Conservation (phyloP, 2,797 vertebrate species). For the Melanogrammus aeglefinus region DNA sequence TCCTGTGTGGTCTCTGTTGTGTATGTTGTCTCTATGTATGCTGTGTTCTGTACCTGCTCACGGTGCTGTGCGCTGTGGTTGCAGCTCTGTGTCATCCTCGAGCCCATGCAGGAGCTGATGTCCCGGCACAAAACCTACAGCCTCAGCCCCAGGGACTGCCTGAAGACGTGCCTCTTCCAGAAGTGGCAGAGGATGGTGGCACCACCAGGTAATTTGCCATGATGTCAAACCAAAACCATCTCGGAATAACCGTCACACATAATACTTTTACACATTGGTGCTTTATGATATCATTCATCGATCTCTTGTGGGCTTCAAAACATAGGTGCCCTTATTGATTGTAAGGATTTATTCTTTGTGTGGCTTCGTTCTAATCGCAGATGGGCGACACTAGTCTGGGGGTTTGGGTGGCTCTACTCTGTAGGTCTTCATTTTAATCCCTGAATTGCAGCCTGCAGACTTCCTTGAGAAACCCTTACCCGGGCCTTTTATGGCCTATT, state of each 20-base stretch:
- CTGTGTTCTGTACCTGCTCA: not conserved
- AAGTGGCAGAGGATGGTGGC: slow-evolving; percentile 99
- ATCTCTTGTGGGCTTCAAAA: not conserved
- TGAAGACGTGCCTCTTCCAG: slow-evolving; percentile 99
- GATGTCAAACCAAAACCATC: not conserved
- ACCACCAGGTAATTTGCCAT: slow-evolving; percentile 80
- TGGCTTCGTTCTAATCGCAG: not conserved
- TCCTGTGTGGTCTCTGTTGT: not conserved
- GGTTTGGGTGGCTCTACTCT: too few relatives aligned
- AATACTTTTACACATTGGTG: not conserved
- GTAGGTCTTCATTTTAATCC: too few relatives aligned
- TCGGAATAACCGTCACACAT: not conserved
- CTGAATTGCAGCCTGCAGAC: too few relatives aligned
- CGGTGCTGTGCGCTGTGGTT: slow-evolving; percentile 3
- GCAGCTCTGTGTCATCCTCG: slow-evolving; percentile 98
- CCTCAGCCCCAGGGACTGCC: slow-evolving; percentile 98
- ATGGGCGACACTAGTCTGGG: too few relatives aligned
- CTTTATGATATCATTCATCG: not conserved
- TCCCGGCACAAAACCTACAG: slow-evolving; percentile 99
- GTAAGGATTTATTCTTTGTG: not conserved
- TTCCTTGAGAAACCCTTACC: too few relatives aligned
- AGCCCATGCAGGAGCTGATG: slow-evolving; percentile 99
- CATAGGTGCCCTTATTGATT: not conserved
- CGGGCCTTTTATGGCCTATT: too few relatives aligned
- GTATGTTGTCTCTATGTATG: too few relatives aligned